These are phyloP conservation scores for Phyllostomus discolor DNA, from an alignment of 2,113 vertebrate species.

Conservation along the genomic window DNA sequence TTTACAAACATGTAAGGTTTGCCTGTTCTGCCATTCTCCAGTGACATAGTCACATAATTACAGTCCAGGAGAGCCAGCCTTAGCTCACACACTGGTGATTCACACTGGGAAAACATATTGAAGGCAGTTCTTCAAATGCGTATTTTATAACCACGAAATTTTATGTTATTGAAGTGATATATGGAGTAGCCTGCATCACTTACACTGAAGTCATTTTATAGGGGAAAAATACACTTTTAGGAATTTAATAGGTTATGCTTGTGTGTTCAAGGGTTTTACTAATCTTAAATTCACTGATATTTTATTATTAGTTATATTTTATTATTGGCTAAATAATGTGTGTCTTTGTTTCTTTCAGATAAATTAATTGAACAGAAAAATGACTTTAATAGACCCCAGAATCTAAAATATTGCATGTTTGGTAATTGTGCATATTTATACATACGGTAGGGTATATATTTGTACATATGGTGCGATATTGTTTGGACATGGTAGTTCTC, in stretches of 20 bases:
- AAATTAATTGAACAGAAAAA: background rate
- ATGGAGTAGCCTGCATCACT: background rate
- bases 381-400: background rate
- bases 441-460: background rate
- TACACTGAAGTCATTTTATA: constrained; percentile 33
- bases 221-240: background rate
- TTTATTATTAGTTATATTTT: constrained; percentile 25
- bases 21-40: constrained; percentile 27
- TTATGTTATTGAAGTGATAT: constrained; percentile 60
- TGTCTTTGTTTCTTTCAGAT: background rate
- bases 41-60: constrained; percentile 57
- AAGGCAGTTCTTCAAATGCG: constrained; percentile 63
- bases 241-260: background rate
- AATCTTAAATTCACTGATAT: background rate
- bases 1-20: background rate
- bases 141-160: constrained; percentile 54
- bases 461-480: background rate
- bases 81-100: constrained; percentile 48
- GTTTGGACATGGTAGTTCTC: background rate
- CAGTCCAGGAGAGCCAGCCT: constrained; percentile 36
- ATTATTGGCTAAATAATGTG: background rate
- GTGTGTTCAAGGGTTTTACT: background rate
- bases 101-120: constrained; percentile 53
- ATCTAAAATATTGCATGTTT: background rate
- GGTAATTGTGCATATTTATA: background rate